Evolutionary conservation across 2,888 invertebrate genomes (phyloP).

Genomic region (Nineta flava): DNA sequence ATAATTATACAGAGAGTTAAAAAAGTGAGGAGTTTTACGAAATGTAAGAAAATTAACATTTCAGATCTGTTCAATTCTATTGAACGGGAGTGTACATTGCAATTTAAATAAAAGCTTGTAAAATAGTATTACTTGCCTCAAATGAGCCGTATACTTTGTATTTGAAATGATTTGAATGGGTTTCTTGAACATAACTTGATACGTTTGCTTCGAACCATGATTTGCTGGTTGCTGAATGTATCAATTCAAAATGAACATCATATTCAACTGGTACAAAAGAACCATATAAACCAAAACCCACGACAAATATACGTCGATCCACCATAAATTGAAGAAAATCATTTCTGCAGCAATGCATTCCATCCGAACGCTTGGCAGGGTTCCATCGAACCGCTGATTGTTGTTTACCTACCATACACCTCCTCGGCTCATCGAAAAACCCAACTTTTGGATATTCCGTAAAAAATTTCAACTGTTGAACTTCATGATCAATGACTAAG

Average conservation of each 20-base stretch:
- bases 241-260: slow-evolving; percentile 58
- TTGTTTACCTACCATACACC: slow-evolving; percentile 66
- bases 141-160: slow-evolving; percentile 64
- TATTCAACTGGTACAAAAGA: slow-evolving; percentile 67
- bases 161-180: slow-evolving; percentile 66
- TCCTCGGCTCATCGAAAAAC: slow-evolving; percentile 50
- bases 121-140: slow-evolving; percentile 41
- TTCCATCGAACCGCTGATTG: slow-evolving; percentile 53
- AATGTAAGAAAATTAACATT: too few species aligned
- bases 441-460: slow-evolving; percentile 64
- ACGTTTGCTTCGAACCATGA: slow-evolving; percentile 58
- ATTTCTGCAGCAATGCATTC: slow-evolving; percentile 54
- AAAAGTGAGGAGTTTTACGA: too few species aligned
- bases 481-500: slow-evolving; percentile 57
- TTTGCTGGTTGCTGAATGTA: slow-evolving; percentile 58
- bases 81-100: too few species aligned
- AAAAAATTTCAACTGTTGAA: slow-evolving; percentile 54
- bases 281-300: slow-evolving; percentile 73
- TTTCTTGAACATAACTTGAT: slow-evolving; percentile 68
- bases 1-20: too few species aligned
- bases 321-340: slow-evolving; percentile 70
- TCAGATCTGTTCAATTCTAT: too few species aligned
- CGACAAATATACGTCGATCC: slow-evolving; percentile 63
- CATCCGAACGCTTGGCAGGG: slow-evolving; percentile 63
- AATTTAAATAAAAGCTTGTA: too few species aligned